phyloP scores from a whole-genome alignment of 2,113 vertebrate species.

The Hassar affinis region DNA sequence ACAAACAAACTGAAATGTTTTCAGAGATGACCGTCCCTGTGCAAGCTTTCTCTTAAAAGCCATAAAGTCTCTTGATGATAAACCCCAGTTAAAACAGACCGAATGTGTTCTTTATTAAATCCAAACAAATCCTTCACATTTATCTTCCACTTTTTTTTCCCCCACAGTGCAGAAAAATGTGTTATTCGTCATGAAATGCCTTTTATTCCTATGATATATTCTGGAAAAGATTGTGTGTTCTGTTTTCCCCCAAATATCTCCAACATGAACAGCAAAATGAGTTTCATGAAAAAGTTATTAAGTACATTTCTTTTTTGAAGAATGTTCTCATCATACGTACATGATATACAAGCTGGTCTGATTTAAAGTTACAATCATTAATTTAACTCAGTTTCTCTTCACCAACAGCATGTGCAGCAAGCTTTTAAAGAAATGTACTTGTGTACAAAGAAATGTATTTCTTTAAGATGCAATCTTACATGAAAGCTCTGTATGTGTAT shows the following conservation, averaged over 20 bases:
- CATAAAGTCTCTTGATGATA: background rate
- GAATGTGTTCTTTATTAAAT: slow-evolving; percentile 18
- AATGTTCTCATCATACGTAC: slow-evolving; percentile 6
- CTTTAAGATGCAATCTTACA: background rate
- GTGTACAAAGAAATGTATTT: no score
- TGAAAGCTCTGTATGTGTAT: background rate
- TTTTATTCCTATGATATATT: slow-evolving; percentile 1
- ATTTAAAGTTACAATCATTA: background rate
- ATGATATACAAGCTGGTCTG: slow-evolving; percentile 1
- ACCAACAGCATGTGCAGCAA: background rate
- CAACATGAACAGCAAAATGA: background rate
- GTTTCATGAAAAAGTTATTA: background rate
- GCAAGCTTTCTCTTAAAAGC: background rate
- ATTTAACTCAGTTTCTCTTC: background rate
- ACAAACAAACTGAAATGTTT: slow-evolving; percentile 7
- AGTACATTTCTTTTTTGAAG: background rate
- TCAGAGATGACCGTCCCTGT: background rate
- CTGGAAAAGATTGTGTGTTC: background rate
- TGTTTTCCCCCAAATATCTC: background rate
- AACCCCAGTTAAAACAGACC: background rate
- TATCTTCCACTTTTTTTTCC: background rate
- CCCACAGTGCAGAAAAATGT: background rate
- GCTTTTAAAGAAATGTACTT: no score
- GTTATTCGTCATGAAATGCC: slow-evolving; percentile 1
- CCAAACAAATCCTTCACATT: slow-evolving; percentile 7